Evolutionary conservation across 2,888 invertebrate genomes (phyloP).

Genomic region (Eueremaeus valkanovi): DNA sequence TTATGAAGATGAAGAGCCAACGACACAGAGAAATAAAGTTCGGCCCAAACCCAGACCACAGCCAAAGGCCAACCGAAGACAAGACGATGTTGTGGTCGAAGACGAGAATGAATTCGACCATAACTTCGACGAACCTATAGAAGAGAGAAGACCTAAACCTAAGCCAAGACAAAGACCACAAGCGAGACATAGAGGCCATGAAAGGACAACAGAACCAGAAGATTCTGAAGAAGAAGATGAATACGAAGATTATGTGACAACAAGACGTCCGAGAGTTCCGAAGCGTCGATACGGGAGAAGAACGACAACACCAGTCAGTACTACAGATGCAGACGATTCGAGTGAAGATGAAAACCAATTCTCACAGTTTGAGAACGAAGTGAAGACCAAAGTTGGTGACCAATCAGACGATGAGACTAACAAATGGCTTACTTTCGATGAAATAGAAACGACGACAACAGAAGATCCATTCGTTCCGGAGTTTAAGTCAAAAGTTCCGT

Average conservation of each 20-base stretch:
- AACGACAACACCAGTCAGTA: neutral
- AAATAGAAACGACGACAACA: neutral
- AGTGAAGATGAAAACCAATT: neutral
- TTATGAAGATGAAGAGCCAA: neutral
- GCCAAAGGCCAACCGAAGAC: neutral
- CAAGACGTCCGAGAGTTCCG: constrained; percentile 2
- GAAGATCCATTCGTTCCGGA: neutral
- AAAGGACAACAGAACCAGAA: neutral
- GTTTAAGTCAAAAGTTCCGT: neutral
- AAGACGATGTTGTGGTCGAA: neutral
- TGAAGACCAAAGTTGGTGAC: neutral
- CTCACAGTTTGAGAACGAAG: neutral
- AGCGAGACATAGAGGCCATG: neutral
- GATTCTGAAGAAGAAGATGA: neutral
- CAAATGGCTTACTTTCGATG: constrained; percentile 3
- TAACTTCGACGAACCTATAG: constrained; percentile 1
- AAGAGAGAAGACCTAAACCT: neutral
- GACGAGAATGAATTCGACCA: neutral
- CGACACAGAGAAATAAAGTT: neutral
- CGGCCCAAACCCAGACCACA: neutral
- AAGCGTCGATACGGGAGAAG: neutral
- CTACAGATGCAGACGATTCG: neutral
- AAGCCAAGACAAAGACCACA: too few relatives aligned
- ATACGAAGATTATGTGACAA: neutral
- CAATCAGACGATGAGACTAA: neutral